Evolutionary conservation across 2,888 invertebrate species (phyloP).

Genomic region (Melinaea menophilus): DNA sequence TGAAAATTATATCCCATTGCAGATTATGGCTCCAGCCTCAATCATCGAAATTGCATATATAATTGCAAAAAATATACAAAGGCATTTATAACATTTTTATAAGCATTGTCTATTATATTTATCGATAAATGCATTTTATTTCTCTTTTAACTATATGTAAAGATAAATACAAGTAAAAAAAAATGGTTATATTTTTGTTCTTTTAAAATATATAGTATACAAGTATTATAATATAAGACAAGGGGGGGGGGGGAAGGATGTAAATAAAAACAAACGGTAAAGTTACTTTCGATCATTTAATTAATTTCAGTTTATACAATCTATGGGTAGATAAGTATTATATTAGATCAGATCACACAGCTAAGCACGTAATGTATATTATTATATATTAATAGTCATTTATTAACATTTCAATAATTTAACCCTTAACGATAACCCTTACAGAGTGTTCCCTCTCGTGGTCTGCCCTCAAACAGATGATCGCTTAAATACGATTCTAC

Average conservation of each 20-base stretch:
- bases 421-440: constrained; percentile 69
- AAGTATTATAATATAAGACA: not conserved
- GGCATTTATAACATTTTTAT: too few relatives aligned
- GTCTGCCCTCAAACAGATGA: constrained; percentile 57
- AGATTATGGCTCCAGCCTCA: too few relatives aligned
- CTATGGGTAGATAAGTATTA: constrained; percentile 71
- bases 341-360: constrained; percentile 76
- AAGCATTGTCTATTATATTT: too few relatives aligned
- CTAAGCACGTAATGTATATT: constrained; percentile 71
- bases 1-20: too few relatives aligned
- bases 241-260: not conserved
- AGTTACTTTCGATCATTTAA: constrained; percentile 69
- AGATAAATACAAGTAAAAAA: too few relatives aligned
- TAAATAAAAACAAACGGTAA: constrained; percentile 63
- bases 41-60: too few relatives aligned
- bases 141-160: too few relatives aligned
- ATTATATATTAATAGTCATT: constrained; percentile 64
- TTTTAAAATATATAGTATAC: too few relatives aligned
- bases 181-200: too few relatives aligned
- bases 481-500: constrained; percentile 52
- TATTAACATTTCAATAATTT: constrained; percentile 73
- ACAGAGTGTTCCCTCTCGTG: constrained; percentile 68
- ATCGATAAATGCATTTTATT: too few relatives aligned
- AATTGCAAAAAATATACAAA: too few relatives aligned
- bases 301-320: constrained; percentile 74